Percentiles rank a stretch among this genome's conserved stretches.
These are phyloP conservation scores for Aplysina aerophoba DNA, from an alignment of 37 sponge, comb jelly and placozoan genomes.

Conservation along the genomic window DNA sequence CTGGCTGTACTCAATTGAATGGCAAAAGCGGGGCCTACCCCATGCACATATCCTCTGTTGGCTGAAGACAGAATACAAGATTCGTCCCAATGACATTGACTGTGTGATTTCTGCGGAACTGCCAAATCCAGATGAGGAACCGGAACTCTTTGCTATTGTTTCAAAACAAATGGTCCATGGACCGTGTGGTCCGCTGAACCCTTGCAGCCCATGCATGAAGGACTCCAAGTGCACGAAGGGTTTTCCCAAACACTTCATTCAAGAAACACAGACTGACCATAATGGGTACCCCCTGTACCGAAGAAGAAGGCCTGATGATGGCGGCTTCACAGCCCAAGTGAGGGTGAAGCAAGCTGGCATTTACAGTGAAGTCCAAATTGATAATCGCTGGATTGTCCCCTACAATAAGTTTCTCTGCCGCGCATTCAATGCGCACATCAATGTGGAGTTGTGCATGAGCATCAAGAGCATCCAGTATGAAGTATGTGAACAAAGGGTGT, in stretches of 20 bases:
- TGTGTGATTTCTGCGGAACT: constrained; percentile 33
- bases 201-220: constrained; percentile 51
- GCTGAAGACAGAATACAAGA: too few species aligned
- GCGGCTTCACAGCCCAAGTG: constrained; percentile 46
- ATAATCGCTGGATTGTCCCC: constrained; percentile 65
- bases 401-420: constrained; percentile 45
- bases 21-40: constrained; percentile 60
- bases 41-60: constrained; percentile 33
- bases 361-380: constrained; percentile 24
- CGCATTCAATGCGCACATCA: constrained; percentile 40
- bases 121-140: constrained; percentile 10
- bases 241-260: constrained; percentile 55
- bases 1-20: constrained; percentile 40
- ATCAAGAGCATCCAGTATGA: constrained; percentile 58
- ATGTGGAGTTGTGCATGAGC: constrained; percentile 43
- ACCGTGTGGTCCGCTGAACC: constrained; percentile 29
- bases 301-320: constrained; percentile 39
- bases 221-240: constrained; percentile 50
- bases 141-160: neutral
- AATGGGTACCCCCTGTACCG: constrained; percentile 57
- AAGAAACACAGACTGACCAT: constrained; percentile 32
- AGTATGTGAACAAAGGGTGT: constrained; percentile 57
- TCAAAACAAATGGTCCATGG: constrained; percentile 22
- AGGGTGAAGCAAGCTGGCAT: neutral
- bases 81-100: constrained; percentile 11